These are phyloP conservation scores for Scrobipalpa costella DNA, from an alignment of 2,888 invertebrate species.

Conservation along the genomic window DNA sequence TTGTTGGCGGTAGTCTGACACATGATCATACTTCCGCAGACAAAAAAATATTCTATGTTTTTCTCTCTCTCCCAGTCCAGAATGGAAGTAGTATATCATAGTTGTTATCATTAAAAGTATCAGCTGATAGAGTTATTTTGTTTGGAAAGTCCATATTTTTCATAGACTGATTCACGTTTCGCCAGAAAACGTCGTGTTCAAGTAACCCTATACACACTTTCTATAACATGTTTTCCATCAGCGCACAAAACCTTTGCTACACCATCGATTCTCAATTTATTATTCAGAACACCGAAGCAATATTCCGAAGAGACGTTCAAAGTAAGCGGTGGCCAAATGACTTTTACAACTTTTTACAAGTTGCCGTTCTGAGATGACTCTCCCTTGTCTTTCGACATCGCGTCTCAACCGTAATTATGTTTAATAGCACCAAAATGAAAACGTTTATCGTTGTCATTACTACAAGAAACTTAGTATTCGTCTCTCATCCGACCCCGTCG, in stretches of 20 bases:
- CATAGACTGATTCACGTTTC: too few species aligned
- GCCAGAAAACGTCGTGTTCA: too few species aligned
- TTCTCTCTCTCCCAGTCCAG: too few species aligned
- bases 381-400: constrained; percentile 43
- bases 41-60: too few species aligned
- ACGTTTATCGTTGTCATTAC: constrained; percentile 64
- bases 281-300: constrained; percentile 14
- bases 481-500: constrained; percentile 35
- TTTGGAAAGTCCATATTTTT: too few species aligned
- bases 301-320: constrained; percentile 26
- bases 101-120: too few species aligned
- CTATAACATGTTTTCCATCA: too few species aligned
- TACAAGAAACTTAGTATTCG: constrained; percentile 61
- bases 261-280: not conserved
- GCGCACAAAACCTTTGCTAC: not conserved
- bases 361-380: constrained; percentile 43
- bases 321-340: constrained; percentile 46
- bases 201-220: too few species aligned
- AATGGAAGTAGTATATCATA: too few species aligned
- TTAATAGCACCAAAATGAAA: constrained; percentile 65
- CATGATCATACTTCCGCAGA: too few species aligned
- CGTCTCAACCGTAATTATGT: constrained; percentile 58
- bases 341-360: constrained; percentile 63
- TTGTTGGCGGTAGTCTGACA: too few species aligned
- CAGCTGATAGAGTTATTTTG: too few species aligned